Evolutionary conservation across 1,140 invertebrate genomes (phyloP), one percentile per base, ranked within the genome.

Genomic region (Eumaeus atala): DNA sequence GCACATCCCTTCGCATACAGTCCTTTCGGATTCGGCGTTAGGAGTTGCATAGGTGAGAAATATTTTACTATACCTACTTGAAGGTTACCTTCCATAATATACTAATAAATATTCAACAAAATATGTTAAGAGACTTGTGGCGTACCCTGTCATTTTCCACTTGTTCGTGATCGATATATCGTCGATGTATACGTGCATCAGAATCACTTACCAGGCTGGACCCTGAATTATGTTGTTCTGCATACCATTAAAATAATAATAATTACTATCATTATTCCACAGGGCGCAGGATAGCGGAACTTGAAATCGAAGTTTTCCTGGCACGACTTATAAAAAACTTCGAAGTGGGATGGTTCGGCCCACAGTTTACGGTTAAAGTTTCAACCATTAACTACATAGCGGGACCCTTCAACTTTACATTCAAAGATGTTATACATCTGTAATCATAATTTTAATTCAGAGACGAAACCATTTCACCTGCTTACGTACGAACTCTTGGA

Each of bases 221-320:
- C 21, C 6, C 21, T 6, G 21, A 28, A 3, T 28, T 6, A 2
- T 28, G 21, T 28, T 28, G 21, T 28, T 6, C 6, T 28, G 2
- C 6, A 28, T 28, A 3, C 6, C 21, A 28, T 28, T 28, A 28
- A 28, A 12, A 12, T n/a, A 40, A 40, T 40, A 40, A n/a, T 40
- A 12, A 38, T 28, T 12, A 52, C 7, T 42, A 42, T 9, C 21
- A 47, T 59, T 54, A 37, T 44, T 49, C 66, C 59, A 21, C 63
- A 82, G 89, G 89, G 51, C 89, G 91, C 62, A 80, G 93, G 54
- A 90, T 95, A 63, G 93, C 93, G 1, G 91, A 93, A 67, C 86
- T 94, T 66, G 92, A 94, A 73, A 69, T 95, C 42, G 90, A 92
- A 68, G 84, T 92, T 17, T 89, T 91, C 16, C 54, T 93, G 3